A percentile compares a stretch with the other conserved stretches of the same genome.
phyloP scores from a whole-genome alignment of 92 coral and sea anemone genomes.

The Epizoanthus illoricatus region DNA sequence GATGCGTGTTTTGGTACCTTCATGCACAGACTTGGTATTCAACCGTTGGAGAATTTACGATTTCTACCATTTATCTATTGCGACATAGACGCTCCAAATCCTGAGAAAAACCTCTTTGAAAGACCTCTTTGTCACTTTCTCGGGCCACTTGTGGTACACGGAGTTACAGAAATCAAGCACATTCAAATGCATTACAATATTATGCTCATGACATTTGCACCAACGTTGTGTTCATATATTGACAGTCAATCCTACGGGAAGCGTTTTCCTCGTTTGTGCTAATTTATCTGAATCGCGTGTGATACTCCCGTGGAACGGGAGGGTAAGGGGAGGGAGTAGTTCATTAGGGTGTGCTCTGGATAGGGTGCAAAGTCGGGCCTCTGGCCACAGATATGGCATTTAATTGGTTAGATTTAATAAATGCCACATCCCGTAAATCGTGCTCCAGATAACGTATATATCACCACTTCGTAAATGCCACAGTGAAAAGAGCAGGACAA shows the following conservation, averaged over 20 bases:
- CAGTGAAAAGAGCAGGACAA: no score
- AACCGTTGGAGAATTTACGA: constrained; percentile 48
- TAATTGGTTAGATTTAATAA: no score
- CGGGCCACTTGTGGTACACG: constrained; percentile 75
- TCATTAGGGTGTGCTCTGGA: no score
- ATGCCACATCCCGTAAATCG: no score
- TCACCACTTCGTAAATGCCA: no score
- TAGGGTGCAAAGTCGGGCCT: no score
- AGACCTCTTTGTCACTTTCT: constrained; percentile 77
- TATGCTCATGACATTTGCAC: constrained; percentile 62
- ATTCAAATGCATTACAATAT: constrained; percentile 75
- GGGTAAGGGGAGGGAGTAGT: no score
- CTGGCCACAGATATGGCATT: no score
- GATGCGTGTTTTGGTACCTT: constrained; percentile 79
- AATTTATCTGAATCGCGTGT: no score
- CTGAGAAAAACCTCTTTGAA: constrained; percentile 24
- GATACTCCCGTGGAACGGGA: no score
- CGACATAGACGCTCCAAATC: constrained; percentile 36
- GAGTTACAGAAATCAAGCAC: constrained; percentile 48
- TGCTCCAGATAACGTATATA: no score
- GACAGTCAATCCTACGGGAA: constrained; percentile 34
- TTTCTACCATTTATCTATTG: constrained; percentile 76
- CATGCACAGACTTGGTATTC: constrained; percentile 53
- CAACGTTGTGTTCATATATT: constrained; percentile 62
- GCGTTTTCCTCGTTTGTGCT: neutral